Evolutionary conservation across 2,888 invertebrate genomes (phyloP).

Genomic region (Lymantria monacha): DNA sequence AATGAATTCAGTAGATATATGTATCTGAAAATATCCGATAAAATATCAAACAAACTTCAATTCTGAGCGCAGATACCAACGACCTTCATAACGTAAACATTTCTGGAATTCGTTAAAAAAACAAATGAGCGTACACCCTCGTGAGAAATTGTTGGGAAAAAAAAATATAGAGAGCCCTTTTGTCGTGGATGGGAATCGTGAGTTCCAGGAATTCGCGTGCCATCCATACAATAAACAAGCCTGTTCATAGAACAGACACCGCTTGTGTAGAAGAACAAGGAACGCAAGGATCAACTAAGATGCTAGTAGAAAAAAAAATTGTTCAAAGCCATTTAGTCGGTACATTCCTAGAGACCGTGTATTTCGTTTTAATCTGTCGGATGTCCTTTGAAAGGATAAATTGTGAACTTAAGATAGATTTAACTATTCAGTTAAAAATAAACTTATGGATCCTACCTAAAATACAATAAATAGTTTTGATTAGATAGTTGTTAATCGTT

Average conservation of each 20-base stretch:
- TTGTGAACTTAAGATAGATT: slow-evolving; percentile 1
- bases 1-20: neutral
- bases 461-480: neutral
- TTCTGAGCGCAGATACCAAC: slow-evolving; percentile 34
- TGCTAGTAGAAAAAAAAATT: slow-evolving; percentile 28
- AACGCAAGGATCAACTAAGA: slow-evolving; percentile 22
- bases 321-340: slow-evolving; percentile 22
- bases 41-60: neutral
- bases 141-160: slow-evolving; percentile 66
- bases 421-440: neutral
- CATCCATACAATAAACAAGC: slow-evolving; percentile 51
- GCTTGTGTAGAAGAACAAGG: slow-evolving; percentile 37
- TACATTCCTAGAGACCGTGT: slow-evolving; percentile 23
- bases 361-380: slow-evolving; percentile 23
- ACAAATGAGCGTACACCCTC: slow-evolving; percentile 59
- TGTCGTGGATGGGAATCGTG: slow-evolving; percentile 69
- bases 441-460: neutral
- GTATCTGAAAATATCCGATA: neutral
- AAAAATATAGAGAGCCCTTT: slow-evolving; percentile 48
- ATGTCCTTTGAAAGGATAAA: slow-evolving; percentile 17
- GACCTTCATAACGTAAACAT: slow-evolving; percentile 70
- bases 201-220: slow-evolving; percentile 79
- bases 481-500: too few species aligned
- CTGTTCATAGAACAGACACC: slow-evolving; percentile 51
- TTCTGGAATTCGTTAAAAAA: slow-evolving; percentile 67